A percentile compares a stretch with the other conserved stretches of the same genome.
These are phyloP conservation scores for Epinephelus cyanopodus DNA, from an alignment of 2,113 vertebrate genomes.

Conservation along the genomic window DNA sequence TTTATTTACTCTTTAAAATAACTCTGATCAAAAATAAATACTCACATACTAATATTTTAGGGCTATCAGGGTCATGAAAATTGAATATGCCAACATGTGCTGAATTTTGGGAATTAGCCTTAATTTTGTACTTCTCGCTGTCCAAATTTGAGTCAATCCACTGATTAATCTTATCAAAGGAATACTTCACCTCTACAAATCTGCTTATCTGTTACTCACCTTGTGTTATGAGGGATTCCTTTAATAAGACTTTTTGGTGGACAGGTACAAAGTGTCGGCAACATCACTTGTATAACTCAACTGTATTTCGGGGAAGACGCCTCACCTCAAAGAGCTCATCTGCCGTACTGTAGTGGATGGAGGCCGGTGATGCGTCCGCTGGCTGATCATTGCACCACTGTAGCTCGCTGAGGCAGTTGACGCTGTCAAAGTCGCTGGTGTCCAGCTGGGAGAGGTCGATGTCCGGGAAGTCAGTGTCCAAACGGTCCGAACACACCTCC, in stretches of 20 bases:
- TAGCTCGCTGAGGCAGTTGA: conserved; percentile 93
- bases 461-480: conserved; percentile 95
- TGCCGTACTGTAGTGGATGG: conserved; percentile 90
- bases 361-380: conserved; percentile 83
- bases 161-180: too few relatives aligned
- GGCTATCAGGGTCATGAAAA: background rate
- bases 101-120: conserved; percentile 16
- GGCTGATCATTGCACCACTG: conserved; percentile 93
- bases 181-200: too few relatives aligned
- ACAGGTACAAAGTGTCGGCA: too few relatives aligned
- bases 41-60: background rate
- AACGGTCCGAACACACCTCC: conserved; percentile 91
- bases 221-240: too few relatives aligned
- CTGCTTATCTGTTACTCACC: too few relatives aligned
- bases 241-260: too few relatives aligned
- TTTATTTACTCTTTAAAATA: background rate
- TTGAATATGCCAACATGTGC: background rate
- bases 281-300: too few relatives aligned
- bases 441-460: conserved; percentile 98
- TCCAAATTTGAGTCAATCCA: background rate
- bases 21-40: background rate
- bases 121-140: background rate
- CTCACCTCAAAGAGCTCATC: conserved; percentile 96
- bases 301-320: background rate
- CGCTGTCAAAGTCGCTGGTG: conserved; percentile 93